Conservation (phyloP, 2,888 invertebrate species). For the Gymnocheta viridis region DNA sequence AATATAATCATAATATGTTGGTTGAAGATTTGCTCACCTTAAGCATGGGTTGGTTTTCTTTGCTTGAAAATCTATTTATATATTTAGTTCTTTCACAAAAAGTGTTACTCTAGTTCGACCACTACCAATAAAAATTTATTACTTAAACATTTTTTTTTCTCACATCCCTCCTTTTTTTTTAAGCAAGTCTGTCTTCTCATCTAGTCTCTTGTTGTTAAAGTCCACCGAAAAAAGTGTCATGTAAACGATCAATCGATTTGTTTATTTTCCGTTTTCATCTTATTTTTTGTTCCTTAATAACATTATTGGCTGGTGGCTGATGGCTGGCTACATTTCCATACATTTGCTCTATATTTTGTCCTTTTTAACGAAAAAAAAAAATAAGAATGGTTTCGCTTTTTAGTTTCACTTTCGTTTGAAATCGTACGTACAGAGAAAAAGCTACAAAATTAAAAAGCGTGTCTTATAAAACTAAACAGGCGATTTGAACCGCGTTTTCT, state of each 20-base stretch:
- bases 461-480: slow-evolving; percentile 52
- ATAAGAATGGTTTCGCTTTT: slow-evolving; percentile 44
- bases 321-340: slow-evolving; percentile 37
- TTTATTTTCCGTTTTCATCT: slow-evolving; percentile 1
- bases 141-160: background rate
- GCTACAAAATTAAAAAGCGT: slow-evolving; percentile 36
- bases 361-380: slow-evolving; percentile 22
- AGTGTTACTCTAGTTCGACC: background rate
- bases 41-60: no score
- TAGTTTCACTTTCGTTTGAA: slow-evolving; percentile 68
- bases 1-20: no score
- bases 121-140: background rate
- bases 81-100: background rate
- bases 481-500: slow-evolving; percentile 55
- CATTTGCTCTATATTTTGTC: slow-evolving; percentile 63
- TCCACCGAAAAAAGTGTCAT: slow-evolving; percentile 64
- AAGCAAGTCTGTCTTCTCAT: slow-evolving; percentile 1
- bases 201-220: slow-evolving; percentile 21
- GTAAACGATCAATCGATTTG: slow-evolving; percentile 70
- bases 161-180: background rate
- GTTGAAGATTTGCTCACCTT: no score
- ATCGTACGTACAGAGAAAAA: background rate
- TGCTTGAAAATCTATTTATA: no score
- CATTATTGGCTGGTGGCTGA: no score
- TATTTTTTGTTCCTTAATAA: slow-evolving; percentile 31